Conservation (phyloP, 1,140 invertebrate species). For the Phymorhynchus buccinoides region DNA sequence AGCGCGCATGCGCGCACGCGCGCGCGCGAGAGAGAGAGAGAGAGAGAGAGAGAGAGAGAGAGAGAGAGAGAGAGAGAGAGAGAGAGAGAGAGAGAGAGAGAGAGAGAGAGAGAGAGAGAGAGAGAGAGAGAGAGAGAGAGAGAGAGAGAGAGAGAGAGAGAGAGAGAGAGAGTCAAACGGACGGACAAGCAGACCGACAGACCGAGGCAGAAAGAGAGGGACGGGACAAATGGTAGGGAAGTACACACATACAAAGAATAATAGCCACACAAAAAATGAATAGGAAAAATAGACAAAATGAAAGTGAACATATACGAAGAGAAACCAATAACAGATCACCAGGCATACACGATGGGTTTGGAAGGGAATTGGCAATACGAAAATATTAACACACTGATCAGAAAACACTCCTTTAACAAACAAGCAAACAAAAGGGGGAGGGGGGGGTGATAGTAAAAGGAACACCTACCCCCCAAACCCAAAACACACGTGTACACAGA, state of each 20-base stretch:
- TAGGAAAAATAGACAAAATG: too few species aligned
- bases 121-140: background rate
- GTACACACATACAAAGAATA: background rate
- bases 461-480: too few species aligned
- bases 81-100: background rate
- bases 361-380: too few species aligned
- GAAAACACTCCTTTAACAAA: too few species aligned
- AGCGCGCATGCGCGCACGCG: too few species aligned
- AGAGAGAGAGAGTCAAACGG: slow-evolving; percentile 7
- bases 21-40: background rate
- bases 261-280: background rate
- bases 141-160: background rate
- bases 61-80: background rate
- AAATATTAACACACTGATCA: too few species aligned
- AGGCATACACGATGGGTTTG: too few species aligned
- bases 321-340: too few species aligned
- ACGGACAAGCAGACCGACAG: background rate
- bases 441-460: too few species aligned
- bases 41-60: background rate
- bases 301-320: too few species aligned
- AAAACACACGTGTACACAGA: background rate
- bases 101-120: background rate
- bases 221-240: too few species aligned
- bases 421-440: too few species aligned
- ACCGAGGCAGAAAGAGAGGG: background rate